Conservation (phyloP, 2,888 invertebrate species). For the Geophilus truncorum region DNA sequence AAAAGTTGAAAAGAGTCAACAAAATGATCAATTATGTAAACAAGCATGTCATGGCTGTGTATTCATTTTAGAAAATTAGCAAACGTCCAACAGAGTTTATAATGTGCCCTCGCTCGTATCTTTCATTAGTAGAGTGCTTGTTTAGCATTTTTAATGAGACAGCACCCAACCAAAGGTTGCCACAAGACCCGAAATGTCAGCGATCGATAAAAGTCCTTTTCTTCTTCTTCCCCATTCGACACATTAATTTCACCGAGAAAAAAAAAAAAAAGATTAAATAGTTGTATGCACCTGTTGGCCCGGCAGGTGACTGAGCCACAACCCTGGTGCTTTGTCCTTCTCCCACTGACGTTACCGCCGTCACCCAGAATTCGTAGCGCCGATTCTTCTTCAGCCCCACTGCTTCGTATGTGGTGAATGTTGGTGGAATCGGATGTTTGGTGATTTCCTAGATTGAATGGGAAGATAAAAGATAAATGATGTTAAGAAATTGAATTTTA, state of each 20-base stretch:
- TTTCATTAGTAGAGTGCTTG: slow-evolving; percentile 11
- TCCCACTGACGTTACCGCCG: slow-evolving; percentile 48
- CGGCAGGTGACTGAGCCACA: slow-evolving; percentile 52
- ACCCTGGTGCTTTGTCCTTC: slow-evolving; percentile 59
- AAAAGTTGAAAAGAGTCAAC: background rate
- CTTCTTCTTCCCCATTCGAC: background rate
- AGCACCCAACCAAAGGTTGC: background rate
- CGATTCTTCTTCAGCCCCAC: slow-evolving; percentile 34
- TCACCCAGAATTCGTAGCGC: slow-evolving; percentile 46
- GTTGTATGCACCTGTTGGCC: slow-evolving; percentile 43
- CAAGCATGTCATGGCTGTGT: background rate
- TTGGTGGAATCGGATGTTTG: slow-evolving; percentile 41
- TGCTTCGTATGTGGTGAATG: slow-evolving; percentile 40
- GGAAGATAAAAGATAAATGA: no score
- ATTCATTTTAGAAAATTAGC: background rate
- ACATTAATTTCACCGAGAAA: no score
- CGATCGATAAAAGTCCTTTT: background rate
- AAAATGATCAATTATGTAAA: slow-evolving; percentile 22
- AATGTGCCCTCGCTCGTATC: background rate
- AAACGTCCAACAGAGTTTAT: background rate
- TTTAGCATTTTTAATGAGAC: slow-evolving; percentile 3
- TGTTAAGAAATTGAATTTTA: no score
- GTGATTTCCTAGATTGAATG: slow-evolving; percentile 34
- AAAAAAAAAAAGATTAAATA: no score
- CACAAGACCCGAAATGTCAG: slow-evolving; percentile 38